These are phyloP conservation scores for Notodonta dromedarius DNA, from an alignment of 2,888 invertebrate genomes.

Conservation along the genomic window DNA sequence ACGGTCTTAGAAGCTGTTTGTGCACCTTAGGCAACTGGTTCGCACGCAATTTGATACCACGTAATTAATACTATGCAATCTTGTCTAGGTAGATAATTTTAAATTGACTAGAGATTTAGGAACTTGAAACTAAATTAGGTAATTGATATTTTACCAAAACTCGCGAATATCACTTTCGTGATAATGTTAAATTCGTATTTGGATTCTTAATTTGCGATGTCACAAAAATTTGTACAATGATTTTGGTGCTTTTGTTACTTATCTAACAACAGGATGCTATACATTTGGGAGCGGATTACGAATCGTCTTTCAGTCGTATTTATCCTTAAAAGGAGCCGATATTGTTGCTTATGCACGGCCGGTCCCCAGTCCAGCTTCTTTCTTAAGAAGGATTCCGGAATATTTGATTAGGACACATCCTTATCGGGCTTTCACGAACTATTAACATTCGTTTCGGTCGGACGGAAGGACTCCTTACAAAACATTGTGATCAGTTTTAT, in stretches of 20 bases:
- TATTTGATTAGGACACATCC: conserved; percentile 76
- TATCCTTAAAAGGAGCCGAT: conserved; percentile 74
- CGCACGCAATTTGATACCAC: neutral
- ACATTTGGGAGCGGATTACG: conserved; percentile 66
- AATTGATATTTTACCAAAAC: too few relatives aligned
- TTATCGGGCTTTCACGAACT: conserved; percentile 71
- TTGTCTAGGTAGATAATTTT: too few relatives aligned
- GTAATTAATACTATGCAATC: neutral
- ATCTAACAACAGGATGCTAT: conserved; percentile 53
- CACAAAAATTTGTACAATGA: conserved; percentile 37
- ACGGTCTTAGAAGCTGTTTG: conserved; percentile 3
- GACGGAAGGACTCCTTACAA: conserved; percentile 54
- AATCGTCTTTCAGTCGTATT: conserved; percentile 68
- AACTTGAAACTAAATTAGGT: too few relatives aligned
- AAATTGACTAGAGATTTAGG: too few relatives aligned
- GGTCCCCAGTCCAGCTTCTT: conserved; percentile 59
- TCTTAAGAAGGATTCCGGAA: conserved; percentile 73
- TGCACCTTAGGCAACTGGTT: neutral
- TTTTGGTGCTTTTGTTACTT: conserved; percentile 44
- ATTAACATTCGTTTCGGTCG: conserved; percentile 64
- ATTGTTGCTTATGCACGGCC: conserved; percentile 75
- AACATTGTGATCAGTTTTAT: conserved; percentile 52
- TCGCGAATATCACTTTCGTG: too few relatives aligned
- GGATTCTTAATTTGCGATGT: conserved; percentile 8
- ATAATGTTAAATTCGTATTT: neutral